A percentile compares a stretch with the other conserved stretches of the same genome.
phyloP scores from a whole-genome alignment of 2,113 vertebrate genomes.

The Thamnophis sirtalis region DNA sequence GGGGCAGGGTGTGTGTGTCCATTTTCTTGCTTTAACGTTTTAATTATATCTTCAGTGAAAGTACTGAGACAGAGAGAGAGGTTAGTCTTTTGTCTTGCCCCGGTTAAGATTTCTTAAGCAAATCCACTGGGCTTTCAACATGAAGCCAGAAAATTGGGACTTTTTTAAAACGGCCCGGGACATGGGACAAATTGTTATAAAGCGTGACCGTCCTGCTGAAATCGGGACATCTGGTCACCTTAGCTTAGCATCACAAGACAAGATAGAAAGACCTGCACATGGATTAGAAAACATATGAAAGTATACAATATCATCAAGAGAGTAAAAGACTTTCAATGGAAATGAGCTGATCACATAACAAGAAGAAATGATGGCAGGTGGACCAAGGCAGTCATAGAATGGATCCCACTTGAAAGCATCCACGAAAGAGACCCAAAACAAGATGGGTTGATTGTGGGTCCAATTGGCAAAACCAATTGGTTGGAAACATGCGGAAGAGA shows the following conservation, averaged over 20 bases:
- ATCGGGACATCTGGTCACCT: too few species aligned
- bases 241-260: neutral
- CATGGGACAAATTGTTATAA: too few species aligned
- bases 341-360: neutral
- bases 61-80: too few species aligned
- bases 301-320: neutral
- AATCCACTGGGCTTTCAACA: too few species aligned
- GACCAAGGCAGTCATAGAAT: neutral
- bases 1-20: too few species aligned
- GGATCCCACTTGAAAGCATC: neutral
- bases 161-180: too few species aligned
- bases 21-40: too few species aligned
- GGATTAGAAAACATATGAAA: neutral
- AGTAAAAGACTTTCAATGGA: neutral
- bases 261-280: neutral
- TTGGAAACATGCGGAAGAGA: neutral
- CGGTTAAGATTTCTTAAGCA: too few species aligned
- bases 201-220: too few species aligned
- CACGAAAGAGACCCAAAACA: neutral
- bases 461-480: neutral
- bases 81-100: too few species aligned
- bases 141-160: too few species aligned
- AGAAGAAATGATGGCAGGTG: neutral
- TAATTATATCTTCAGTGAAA: too few species aligned
- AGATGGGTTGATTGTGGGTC: neutral